Conservation (phyloP, 2,113 vertebrate species). For the Motacilla tschutschensis region DNA sequence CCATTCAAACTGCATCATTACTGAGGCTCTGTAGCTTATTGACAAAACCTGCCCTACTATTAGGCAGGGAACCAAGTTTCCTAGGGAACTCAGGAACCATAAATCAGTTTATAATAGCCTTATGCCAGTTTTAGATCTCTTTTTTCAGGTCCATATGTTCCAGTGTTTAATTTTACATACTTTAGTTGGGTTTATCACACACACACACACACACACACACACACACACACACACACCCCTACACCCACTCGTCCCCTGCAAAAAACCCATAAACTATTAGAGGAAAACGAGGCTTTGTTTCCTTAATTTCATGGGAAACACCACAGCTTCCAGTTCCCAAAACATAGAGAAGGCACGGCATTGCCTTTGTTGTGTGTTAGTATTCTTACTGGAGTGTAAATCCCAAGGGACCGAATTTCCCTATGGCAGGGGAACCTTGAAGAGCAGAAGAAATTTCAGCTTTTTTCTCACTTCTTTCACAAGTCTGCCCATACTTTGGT, state of each 20-base stretch:
- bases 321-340: constrained; percentile 22
- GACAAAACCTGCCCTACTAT: neutral
- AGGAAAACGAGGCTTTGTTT: constrained; percentile 29
- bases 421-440: neutral
- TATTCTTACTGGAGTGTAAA: neutral
- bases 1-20: neutral
- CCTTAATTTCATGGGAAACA: constrained; percentile 33
- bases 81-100: neutral
- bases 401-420: neutral
- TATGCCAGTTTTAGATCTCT: neutral
- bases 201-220: too few species aligned
- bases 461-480: neutral
- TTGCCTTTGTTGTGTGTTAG: neutral
- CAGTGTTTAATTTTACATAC: neutral
- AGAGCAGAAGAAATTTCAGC: neutral
- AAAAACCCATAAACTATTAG: neutral
- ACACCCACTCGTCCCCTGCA: accelerated
- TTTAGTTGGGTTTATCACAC: neutral
- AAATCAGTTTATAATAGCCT: neutral
- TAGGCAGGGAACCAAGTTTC: neutral
- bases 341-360: accelerated
- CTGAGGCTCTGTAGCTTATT: neutral
- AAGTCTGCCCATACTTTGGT: neutral
- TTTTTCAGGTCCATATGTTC: neutral
- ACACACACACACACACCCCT: neutral